Conservation (phyloP, 2,888 invertebrate genomes). For the Xestia sexstrigata region DNA sequence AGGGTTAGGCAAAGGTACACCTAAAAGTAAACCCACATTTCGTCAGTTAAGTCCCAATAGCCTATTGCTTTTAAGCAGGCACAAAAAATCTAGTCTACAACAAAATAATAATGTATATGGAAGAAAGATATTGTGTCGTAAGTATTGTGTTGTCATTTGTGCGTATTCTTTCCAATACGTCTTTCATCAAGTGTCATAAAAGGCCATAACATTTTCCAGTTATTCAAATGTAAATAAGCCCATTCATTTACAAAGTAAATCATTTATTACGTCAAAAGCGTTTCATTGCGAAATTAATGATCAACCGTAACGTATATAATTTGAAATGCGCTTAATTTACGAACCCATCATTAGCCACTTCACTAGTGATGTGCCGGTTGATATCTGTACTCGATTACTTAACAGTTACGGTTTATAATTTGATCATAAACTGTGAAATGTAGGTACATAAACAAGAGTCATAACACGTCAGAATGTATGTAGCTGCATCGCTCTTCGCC, state of each 20-base stretch:
- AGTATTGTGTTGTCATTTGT: neutral
- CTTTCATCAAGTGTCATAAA: constrained; percentile 27
- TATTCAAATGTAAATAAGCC: constrained; percentile 57
- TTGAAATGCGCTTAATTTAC: constrained; percentile 38
- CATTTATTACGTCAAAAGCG: constrained; percentile 33
- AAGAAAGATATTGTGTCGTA: neutral
- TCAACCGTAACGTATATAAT: constrained; percentile 27
- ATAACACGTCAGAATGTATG: constrained; percentile 39
- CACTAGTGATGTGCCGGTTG: constrained; percentile 43
- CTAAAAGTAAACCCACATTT: no score
- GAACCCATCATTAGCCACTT: constrained; percentile 39
- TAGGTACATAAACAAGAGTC: constrained; percentile 36
- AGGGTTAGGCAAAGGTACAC: no score
- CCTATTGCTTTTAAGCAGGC: no score
- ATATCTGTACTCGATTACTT: constrained; percentile 39
- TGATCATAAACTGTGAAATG: constrained; percentile 29
- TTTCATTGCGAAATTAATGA: constrained; percentile 50
- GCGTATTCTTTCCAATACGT: constrained; percentile 20
- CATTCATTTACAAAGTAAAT: constrained; percentile 40
- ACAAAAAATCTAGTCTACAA: neutral
- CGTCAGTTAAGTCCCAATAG: no score
- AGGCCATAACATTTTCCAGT: constrained; percentile 16
- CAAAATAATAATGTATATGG: neutral
- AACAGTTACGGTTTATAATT: constrained; percentile 42
- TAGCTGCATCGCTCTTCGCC: constrained; percentile 16